Percentiles rank a stretch among this genome's conserved stretches.
These are phyloP conservation scores for Camelus dromedarius DNA, from an alignment of 2,113 vertebrate species.

Conservation along the genomic window DNA sequence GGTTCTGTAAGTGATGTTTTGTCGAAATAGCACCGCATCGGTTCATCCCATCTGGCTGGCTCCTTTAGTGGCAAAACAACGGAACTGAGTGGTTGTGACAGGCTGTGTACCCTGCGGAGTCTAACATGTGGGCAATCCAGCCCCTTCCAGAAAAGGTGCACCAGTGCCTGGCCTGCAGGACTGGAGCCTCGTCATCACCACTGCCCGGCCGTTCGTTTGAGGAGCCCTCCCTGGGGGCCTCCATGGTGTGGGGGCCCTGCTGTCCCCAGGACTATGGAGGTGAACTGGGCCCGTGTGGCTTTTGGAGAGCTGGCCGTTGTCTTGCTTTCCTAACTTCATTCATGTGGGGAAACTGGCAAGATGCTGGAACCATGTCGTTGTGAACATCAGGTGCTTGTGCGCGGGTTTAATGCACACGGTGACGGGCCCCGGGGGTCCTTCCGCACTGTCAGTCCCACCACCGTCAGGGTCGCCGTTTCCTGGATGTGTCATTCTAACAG, in stretches of 20 bases:
- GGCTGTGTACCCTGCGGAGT: not conserved
- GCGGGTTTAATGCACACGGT: not conserved
- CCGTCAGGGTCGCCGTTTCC: not conserved
- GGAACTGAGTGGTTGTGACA: not conserved
- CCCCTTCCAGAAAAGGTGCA: not conserved
- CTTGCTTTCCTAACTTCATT: not conserved
- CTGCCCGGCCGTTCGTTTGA: rapidly evolving
- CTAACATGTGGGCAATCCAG: too few relatives aligned
- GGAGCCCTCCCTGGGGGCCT: too few relatives aligned
- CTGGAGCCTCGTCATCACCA: not conserved
- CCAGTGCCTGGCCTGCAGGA: not conserved
- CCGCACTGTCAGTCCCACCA: rapidly evolving
- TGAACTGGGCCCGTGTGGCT: not conserved
- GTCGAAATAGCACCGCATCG: rapidly evolving
- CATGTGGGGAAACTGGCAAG: not conserved
- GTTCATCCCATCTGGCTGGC: rapidly evolving
- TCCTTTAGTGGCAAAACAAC: too few relatives aligned
- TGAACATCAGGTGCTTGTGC: rapidly evolving
- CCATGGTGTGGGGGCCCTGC: rapidly evolving
- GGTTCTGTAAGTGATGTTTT: not conserved
- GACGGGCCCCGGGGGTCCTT: too few relatives aligned
- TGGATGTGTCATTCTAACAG: not conserved
- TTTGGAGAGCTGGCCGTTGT: not conserved
- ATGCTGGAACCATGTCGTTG: not conserved
- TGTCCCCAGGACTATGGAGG: not conserved